Base-by-base conservation (phyloP, 2,113 vertebrate species). In the Megaptera novaeangliae region DNA sequence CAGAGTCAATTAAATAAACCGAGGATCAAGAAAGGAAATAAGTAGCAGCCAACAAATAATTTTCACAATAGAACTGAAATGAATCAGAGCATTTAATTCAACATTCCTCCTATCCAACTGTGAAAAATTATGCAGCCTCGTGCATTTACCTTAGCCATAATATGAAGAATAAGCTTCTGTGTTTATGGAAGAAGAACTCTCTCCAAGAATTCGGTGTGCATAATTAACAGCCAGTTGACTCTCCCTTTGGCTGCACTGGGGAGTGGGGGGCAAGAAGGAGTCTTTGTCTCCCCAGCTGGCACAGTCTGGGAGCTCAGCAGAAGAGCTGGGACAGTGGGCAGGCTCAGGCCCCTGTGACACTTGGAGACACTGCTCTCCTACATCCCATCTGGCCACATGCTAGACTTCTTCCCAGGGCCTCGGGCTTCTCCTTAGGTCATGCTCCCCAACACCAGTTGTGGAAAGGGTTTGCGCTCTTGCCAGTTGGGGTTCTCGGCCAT, bases 1-100 rank as follows among this genome's bases (percentile, higher is more conserved):
- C 44, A 89, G 49, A 96, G 69, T 90, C 68, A 89, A 95, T 96
- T 87, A 95, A 85, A 81, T 85, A 92, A 96, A 93, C 91, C 80
- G 23, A 84, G 88, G 34, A 55, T 91, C 72, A 78, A 55, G 85
- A 96, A 82, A 91, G 84, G 61, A 95, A 96, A 88, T 36, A 85
- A 95, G 66, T 49, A 84, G 87, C 83, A 80, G 92, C 69, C 85
- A 94, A 88, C 41, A 81, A 81, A 87, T 84, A 83, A 88, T 77
- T 87, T 96, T 92, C 80, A 88, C 23, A 69, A 85, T 41, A 93
- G 83, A 96, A 90, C 27, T n/a, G 31, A 89, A 97, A 92, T 64
- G 20, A 94, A 95, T 68, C 71, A 69, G 66, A 88, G 39, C 39
- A n/a, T 71, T 88, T 36, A 46, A 94, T 52, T 92, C 78, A 92